Percentiles rank a stretch among this genome's conserved stretches.
Conservation (phyloP, 2,797 vertebrate species). For the Lacerta viridis region DNA sequence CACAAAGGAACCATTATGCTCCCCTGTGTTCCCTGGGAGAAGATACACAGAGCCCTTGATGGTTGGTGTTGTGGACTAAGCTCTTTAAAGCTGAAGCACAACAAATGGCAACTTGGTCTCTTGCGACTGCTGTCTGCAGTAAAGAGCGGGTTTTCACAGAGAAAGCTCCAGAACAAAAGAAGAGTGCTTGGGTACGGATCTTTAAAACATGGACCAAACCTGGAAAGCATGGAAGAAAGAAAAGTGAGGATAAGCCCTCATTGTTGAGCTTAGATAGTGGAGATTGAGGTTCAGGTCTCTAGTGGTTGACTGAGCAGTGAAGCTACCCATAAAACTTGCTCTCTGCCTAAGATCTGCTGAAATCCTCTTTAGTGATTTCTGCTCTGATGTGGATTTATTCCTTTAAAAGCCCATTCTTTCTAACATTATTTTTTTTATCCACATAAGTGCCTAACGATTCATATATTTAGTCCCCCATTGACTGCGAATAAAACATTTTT, state of each 20-base stretch:
- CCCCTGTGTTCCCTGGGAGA: no score
- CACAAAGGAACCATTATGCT: background rate
- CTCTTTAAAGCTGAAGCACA: no score
- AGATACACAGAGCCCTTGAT: background rate
- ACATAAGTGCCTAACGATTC: conserved; percentile 54
- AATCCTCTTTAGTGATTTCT: background rate
- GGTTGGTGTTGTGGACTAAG: background rate
- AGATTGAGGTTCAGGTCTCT: background rate
- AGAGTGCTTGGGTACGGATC: no score
- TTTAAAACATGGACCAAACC: no score
- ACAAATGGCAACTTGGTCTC: no score
- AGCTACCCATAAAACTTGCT: background rate
- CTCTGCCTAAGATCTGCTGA: background rate
- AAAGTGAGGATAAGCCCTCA: no score
- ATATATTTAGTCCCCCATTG: conserved; percentile 62
- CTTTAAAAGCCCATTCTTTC: conserved; percentile 24
- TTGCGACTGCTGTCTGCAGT: no score
- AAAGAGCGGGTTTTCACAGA: no score
- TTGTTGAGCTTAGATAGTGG: background rate
- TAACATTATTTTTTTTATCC: conserved; percentile 53
- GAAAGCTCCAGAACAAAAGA: no score
- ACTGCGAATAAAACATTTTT: conserved; percentile 65
- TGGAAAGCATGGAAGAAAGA: no score
- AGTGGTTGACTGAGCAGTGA: no score
- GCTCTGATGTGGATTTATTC: conserved; percentile 1